Conservation (phyloP, 2,113 vertebrate genomes). For the Trogon surrucura region DNA sequence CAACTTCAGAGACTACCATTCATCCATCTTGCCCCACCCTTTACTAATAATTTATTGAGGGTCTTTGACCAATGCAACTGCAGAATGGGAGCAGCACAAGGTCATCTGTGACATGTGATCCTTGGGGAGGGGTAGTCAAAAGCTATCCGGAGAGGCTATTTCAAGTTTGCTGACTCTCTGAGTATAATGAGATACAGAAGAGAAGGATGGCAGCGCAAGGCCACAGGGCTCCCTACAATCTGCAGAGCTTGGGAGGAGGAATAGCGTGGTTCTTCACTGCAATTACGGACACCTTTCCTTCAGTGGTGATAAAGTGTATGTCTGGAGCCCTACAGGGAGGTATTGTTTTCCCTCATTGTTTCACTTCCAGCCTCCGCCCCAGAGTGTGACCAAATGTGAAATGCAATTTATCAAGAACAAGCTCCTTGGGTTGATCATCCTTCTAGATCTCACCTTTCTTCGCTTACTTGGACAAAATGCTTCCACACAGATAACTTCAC, state of each 20-base stretch:
- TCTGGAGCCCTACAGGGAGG: background rate
- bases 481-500: background rate
- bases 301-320: background rate
- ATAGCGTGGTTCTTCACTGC: background rate
- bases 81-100: background rate
- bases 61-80: background rate
- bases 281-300: background rate
- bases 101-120: background rate
- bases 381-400: background rate
- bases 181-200: background rate
- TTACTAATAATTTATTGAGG: background rate
- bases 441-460: background rate
- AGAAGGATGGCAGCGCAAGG: background rate
- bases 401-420: background rate
- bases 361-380: background rate
- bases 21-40: rapidly evolving
- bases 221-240: background rate
- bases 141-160: background rate
- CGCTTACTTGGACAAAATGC: background rate
- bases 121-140: background rate
- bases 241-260: background rate
- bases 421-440: background rate
- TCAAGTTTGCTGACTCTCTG: background rate
- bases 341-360: background rate
- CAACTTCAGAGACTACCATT: background rate